A percentile compares a stretch with the other conserved stretches of the same genome.
Conservation (phyloP, 2,888 invertebrate genomes). For the Neoscelio sp. region DNA sequence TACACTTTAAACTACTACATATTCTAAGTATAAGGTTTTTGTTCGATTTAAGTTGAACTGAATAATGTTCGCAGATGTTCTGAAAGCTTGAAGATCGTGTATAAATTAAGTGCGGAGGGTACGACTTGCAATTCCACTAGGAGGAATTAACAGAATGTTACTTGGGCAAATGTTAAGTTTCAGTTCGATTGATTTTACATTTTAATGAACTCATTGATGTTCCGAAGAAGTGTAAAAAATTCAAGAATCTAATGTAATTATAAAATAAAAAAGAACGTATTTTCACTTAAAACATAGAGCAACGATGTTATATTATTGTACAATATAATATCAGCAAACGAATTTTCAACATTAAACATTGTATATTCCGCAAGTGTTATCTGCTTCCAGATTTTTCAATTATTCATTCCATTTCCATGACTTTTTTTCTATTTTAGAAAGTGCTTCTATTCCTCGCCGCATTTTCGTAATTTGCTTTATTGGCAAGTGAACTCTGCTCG, state of each 20-base stretch:
- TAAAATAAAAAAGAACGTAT: too few species aligned
- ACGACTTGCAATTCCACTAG: neutral
- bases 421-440: too few species aligned
- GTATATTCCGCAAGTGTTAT: too few species aligned
- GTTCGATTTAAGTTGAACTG: neutral
- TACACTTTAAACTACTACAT: neutral
- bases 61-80: neutral
- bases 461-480: too few species aligned
- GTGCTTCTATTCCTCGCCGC: too few species aligned
- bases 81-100: conserved; percentile 2
- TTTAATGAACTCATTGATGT: neutral
- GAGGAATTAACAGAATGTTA: neutral
- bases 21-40: neutral
- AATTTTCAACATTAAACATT: too few species aligned
- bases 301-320: too few species aligned
- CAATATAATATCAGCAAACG: too few species aligned
- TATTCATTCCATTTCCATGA: too few species aligned
- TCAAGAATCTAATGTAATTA: neutral
- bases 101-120: conserved; percentile 9
- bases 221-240: neutral
- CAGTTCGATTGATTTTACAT: conserved; percentile 1
- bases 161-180: neutral
- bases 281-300: too few species aligned
- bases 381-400: too few species aligned
- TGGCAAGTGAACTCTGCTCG: too few species aligned